These are phyloP conservation scores for Formica selysi DNA, from an alignment of 1,140 invertebrate genomes.

Conservation along the genomic window DNA sequence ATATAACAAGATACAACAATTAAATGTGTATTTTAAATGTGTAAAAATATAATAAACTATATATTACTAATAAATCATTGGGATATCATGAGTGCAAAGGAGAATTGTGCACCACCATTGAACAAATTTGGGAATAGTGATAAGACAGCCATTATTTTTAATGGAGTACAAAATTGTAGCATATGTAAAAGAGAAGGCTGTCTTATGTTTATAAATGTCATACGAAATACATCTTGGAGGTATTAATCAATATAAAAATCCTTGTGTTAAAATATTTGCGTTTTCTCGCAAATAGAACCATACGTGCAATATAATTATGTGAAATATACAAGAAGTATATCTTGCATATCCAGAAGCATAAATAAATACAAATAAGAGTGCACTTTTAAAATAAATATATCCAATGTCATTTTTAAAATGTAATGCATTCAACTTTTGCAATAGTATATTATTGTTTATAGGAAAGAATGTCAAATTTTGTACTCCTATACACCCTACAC, in stretches of 20 bases:
- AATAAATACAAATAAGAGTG: constrained; percentile 50
- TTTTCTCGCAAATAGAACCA: constrained; percentile 21
- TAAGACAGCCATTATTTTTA: constrained; percentile 21
- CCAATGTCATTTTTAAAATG: constrained; percentile 19
- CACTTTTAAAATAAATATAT: constrained; percentile 47
- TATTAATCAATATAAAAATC: constrained; percentile 48
- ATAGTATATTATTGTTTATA: not conserved
- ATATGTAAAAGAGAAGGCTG: constrained; percentile 2
- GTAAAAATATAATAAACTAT: constrained; percentile 6
- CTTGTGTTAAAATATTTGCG: constrained; percentile 45
- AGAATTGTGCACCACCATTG: not conserved
- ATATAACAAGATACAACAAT: constrained; percentile 4
- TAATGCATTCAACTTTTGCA: constrained; percentile 21
- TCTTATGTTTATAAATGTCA: constrained; percentile 1
- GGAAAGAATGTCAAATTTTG: constrained; percentile 4
- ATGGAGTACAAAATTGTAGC: constrained; percentile 2
- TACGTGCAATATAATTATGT: constrained; percentile 53
- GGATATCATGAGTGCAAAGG: not conserved
- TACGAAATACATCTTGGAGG: constrained; percentile 27
- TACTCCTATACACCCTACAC: not conserved
- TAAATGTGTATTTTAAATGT: not conserved
- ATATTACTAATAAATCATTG: constrained; percentile 27
- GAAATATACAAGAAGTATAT: constrained; percentile 41
- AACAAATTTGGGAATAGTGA: constrained; percentile 23
- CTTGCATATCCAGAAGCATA: constrained; percentile 44